These are phyloP conservation scores for Uropetala carovei DNA, from an alignment of 2,888 invertebrate species.

Conservation along the genomic window DNA sequence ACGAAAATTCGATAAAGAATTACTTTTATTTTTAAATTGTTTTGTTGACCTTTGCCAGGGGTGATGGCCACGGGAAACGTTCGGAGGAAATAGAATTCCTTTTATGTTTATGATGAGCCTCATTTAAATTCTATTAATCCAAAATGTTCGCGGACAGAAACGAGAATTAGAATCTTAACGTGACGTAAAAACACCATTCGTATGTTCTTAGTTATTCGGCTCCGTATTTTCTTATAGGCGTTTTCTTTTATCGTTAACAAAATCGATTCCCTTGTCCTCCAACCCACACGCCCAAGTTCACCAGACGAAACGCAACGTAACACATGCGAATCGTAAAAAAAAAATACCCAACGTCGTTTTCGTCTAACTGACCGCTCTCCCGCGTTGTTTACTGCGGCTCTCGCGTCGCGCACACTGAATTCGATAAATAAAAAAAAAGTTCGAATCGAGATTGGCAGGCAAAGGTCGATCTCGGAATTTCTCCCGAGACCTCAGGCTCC, in stretches of 20 bases:
- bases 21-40: too few species aligned
- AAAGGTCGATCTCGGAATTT: neutral
- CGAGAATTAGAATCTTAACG: too few species aligned
- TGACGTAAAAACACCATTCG: too few species aligned
- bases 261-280: neutral
- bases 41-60: too few species aligned
- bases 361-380: neutral
- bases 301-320: neutral
- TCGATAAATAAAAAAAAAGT: neutral
- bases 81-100: too few species aligned
- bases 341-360: neutral
- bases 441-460: conserved; percentile 7
- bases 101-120: too few species aligned
- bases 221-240: too few species aligned
- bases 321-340: neutral
- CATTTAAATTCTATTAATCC: too few species aligned
- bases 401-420: neutral
- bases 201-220: too few species aligned
- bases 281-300: neutral
- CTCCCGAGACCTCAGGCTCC: neutral
- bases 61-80: too few species aligned
- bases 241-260: neutral
- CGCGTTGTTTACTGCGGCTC: neutral
- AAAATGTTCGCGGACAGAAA: too few species aligned
- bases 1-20: too few species aligned